Evolutionary conservation across 2,888 invertebrate species (phyloP).

Genomic region (Drosophila putrida): DNA sequence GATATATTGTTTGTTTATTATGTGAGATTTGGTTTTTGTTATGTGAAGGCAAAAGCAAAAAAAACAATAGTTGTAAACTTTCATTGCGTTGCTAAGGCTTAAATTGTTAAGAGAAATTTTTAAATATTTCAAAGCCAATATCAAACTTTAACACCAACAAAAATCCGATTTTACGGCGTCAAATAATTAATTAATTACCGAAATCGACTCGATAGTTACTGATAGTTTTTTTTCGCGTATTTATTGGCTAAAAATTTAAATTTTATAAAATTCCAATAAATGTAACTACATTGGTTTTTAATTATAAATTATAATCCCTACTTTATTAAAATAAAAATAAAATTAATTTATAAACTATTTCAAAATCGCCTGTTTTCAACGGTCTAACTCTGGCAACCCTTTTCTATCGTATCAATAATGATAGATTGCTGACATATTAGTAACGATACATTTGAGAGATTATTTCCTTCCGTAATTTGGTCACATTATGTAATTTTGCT

Average conservation of each 20-base stretch:
- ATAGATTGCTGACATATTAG: neutral
- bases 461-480: constrained; percentile 3
- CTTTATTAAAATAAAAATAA: too few species aligned
- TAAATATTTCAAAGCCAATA: neutral
- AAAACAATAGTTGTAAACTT: constrained; percentile 34
- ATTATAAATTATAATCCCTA: too few species aligned
- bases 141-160: neutral
- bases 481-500: constrained; percentile 3
- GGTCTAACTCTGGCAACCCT: too few species aligned
- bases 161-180: neutral
- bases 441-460: neutral
- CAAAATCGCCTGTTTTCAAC: too few species aligned
- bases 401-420: neutral
- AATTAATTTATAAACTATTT: too few species aligned
- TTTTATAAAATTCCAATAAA: too few species aligned
- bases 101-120: constrained; percentile 11
- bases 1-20: constrained; percentile 64
- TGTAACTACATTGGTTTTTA: too few species aligned
- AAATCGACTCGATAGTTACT: constrained; percentile 16
- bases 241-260: too few species aligned
- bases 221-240: neutral
- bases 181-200: neutral
- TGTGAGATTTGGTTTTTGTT: constrained; percentile 69
- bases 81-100: constrained; percentile 34
- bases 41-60: constrained; percentile 46